Conservation (phyloP, 2,797 vertebrate species). For the Epinephelus malabaricus region DNA sequence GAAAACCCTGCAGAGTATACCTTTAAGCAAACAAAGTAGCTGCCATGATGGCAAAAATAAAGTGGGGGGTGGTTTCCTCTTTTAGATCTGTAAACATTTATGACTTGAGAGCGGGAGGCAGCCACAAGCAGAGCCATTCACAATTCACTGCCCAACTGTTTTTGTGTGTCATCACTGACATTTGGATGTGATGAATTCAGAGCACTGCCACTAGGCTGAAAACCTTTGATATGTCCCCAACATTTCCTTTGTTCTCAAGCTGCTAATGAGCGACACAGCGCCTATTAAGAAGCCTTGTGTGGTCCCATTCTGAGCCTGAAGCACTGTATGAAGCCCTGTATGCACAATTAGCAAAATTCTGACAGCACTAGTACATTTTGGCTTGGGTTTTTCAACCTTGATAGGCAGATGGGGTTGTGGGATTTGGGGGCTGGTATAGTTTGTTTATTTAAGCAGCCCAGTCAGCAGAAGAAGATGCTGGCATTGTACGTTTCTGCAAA, state of each 20-base stretch:
- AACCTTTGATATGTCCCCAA: slow-evolving; percentile 40
- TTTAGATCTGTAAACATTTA: slow-evolving; percentile 52
- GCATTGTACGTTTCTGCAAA: no score
- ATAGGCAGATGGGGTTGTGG: slow-evolving; percentile 22
- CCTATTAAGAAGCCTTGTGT: slow-evolving; percentile 14
- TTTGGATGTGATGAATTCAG: slow-evolving; percentile 67
- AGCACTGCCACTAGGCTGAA: slow-evolving; percentile 34
- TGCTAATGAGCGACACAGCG: slow-evolving; percentile 52
- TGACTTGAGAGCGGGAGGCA: slow-evolving; percentile 58
- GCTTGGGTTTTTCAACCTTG: slow-evolving; percentile 31
- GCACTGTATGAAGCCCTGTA: slow-evolving; percentile 26
- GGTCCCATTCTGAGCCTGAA: slow-evolving; percentile 20
- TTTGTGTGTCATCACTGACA: slow-evolving; percentile 70
- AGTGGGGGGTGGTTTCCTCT: slow-evolving; percentile 20
- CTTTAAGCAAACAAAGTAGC: neutral
- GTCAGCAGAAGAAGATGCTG: no score
- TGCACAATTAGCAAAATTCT: slow-evolving; percentile 25
- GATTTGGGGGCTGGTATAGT: slow-evolving; percentile 4
- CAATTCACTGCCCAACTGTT: slow-evolving; percentile 56
- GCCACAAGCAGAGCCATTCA: slow-evolving; percentile 40
- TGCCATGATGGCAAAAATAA: neutral
- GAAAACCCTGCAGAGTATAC: no score
- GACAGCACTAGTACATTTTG: slow-evolving; percentile 3
- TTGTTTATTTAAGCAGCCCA: neutral
- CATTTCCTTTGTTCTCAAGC: slow-evolving; percentile 55